Conservation (phyloP, 2,888 invertebrate species). For the Metalampra italica region DNA sequence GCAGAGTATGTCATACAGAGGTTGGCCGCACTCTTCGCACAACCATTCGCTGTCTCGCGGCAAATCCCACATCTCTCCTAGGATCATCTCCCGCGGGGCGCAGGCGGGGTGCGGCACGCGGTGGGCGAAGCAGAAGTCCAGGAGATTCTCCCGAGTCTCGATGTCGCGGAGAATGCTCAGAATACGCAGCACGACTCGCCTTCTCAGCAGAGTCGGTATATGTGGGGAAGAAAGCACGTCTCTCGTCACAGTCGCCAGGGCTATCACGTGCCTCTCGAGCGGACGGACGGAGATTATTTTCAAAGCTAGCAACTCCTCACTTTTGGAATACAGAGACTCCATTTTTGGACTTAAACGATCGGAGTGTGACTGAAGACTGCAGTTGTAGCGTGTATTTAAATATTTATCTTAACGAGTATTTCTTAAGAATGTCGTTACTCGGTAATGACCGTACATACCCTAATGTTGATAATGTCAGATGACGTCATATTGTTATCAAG, state of each 20-base stretch:
- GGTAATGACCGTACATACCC: no score
- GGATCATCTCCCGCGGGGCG: background rate
- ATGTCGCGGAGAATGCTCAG: background rate
- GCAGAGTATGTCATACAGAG: constrained; percentile 8
- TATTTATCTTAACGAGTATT: no score
- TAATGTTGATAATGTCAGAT: no score
- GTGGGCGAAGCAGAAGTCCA: constrained; percentile 12
- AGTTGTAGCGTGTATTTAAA: no score
- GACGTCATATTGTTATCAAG: no score
- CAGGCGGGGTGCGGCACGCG: constrained; percentile 14
- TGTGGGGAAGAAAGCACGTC: background rate
- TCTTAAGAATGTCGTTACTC: no score
- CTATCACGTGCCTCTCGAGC: background rate
- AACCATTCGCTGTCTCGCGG: constrained; percentile 18
- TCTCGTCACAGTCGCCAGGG: background rate
- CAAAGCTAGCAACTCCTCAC: background rate
- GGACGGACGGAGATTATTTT: background rate
- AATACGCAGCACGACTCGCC: background rate
- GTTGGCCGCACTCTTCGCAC: constrained; percentile 15
- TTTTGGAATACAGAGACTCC: constrained; percentile 14
- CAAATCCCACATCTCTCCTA: constrained; percentile 20
- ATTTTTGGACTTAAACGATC: background rate
- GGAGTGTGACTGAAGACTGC: no score
- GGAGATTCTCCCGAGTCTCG: constrained; percentile 2
- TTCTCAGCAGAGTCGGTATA: background rate